Evolutionary conservation across 2,113 vertebrate species (phyloP), one percentile per base, ranked within the genome.

Genomic region (Micronisus gabar): DNA sequence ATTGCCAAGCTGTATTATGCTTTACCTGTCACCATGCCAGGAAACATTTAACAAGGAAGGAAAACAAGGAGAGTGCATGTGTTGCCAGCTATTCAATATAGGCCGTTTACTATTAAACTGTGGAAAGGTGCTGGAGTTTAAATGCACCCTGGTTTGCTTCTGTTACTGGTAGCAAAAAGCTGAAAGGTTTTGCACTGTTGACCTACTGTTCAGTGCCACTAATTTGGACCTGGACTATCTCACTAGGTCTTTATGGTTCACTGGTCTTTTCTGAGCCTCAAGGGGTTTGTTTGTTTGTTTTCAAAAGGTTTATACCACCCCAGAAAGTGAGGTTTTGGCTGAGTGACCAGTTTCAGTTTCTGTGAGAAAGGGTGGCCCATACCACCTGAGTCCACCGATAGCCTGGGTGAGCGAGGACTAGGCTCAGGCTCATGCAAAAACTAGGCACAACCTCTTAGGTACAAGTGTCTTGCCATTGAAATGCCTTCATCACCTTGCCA

Each of bases 1-100:
- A 95, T 96, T 97, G 96, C 95, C 95, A 96, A 93, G 94, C 91
- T 96, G 96, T 97, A 93, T 97, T 96, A 97, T 96, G 94, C 93
- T 97, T 94, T 94, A 96, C 78, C 96, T 97, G 96, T 97, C 96
- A 97, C 94, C 79, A 67, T 95, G 94, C 96, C 97, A 97, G 95
- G 81, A 96, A 95, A 79, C 76, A 74, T 96, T 96, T 93, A 81
- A 83, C 86, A 32, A 67, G 81, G 74, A 82, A 92, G 82, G 66
- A 81, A 94, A 83, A 94, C 94, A 96, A 93, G 81, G 81, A 61
- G 59, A 95, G 90, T 66, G 71, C 38, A 11, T 95, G 86, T 93
- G 87, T 95, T 97, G 91, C 90, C 91, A 95, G 93, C 90, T 97
- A 86, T 94, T 97, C 96, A 97, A 50, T 97, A 95, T 58, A 96